A percentile compares a stretch with the other conserved stretches of the same genome.
phyloP scores from a whole-genome alignment of 1,140 invertebrate genomes.

The Drosophila sulfurigaster region DNA sequence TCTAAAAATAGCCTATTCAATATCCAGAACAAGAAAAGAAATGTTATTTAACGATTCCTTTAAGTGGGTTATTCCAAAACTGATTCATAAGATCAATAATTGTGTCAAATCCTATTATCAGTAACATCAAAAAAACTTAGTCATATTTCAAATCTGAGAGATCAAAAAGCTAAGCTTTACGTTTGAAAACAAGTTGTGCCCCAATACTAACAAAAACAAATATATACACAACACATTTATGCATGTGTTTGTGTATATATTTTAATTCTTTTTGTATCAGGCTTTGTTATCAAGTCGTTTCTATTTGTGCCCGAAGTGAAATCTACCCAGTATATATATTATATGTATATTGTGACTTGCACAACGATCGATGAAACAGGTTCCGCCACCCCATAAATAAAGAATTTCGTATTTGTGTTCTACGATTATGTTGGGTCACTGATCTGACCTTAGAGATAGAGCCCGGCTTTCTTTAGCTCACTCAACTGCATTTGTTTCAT shows the following conservation, averaged over 20 bases:
- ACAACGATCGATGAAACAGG: constrained; percentile 10
- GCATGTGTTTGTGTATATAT: background rate
- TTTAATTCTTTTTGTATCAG: background rate
- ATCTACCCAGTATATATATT: constrained; percentile 1
- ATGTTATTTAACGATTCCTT: background rate
- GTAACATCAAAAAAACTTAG: constrained; percentile 5
- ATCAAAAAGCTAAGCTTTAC: constrained; percentile 12
- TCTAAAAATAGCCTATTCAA: background rate
- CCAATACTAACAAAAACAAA: constrained; percentile 2
- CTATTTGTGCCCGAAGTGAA: constrained; percentile 30
- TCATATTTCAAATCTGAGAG: background rate
- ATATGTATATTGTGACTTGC: constrained; percentile 11
- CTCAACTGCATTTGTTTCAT: background rate
- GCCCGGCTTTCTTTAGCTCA: background rate
- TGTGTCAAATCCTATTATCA: background rate
- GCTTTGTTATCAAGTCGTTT: constrained; percentile 34
- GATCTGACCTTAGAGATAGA: constrained; percentile 1
- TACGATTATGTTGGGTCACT: constrained; percentile 12
- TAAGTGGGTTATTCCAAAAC: background rate
- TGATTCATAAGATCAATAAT: background rate
- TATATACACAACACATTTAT: background rate
- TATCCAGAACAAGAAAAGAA: too few species aligned
- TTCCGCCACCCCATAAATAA: constrained; percentile 17
- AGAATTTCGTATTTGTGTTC: background rate
- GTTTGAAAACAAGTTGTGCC: constrained; percentile 18